Evolutionary conservation across 1,140 invertebrate species (phyloP), one percentile per base, ranked within the genome.

Genomic region (Drosophila novamexicana): DNA sequence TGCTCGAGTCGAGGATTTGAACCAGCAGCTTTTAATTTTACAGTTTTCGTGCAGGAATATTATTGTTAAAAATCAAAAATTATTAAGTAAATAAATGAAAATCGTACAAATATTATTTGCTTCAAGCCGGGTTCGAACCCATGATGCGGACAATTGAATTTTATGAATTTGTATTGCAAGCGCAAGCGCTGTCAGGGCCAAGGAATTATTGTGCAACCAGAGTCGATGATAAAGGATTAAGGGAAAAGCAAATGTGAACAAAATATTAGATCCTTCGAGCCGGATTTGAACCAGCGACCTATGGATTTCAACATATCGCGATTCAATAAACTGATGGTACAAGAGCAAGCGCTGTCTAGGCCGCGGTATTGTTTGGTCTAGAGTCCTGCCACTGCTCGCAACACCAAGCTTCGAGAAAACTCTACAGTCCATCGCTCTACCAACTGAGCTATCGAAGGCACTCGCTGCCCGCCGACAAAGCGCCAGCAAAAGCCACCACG

Each of bases 341-440:
- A 65, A 71, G 69, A 89, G 74, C 74, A 73, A 65, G 80, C 70
- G 61, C 42, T 72, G 42, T 83, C 84, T 80, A 77, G 59, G 50
- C 56, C 73, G 32, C 29, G 68, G 61, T 84, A 68, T 71, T 80
- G 53, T 57, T 86, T 75, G 68, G 69, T 45, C 62, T 71, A 75
- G 77, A 83, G 58, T 75, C 67, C 77, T 71, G 69, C 82, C 67
- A 45, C 67, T 75, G 73, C 72, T 62, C 58, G 61, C 69, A 83
- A 47, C 77, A 90, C 65, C 80, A 69, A 81, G 69, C 50, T 69
- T 66, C 22, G 22, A 29, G 81, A 58, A 82, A 75, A 90, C 83
- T 79, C 96, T 96, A 96, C 96, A 96, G 95, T 96, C 95, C 96
- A 96, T 95, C 95, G 96, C 95, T 96, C 95, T 96, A 96, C 95